Conservation (phyloP, 2,797 vertebrate species). For the Hapalemur alaotrensis region DNA sequence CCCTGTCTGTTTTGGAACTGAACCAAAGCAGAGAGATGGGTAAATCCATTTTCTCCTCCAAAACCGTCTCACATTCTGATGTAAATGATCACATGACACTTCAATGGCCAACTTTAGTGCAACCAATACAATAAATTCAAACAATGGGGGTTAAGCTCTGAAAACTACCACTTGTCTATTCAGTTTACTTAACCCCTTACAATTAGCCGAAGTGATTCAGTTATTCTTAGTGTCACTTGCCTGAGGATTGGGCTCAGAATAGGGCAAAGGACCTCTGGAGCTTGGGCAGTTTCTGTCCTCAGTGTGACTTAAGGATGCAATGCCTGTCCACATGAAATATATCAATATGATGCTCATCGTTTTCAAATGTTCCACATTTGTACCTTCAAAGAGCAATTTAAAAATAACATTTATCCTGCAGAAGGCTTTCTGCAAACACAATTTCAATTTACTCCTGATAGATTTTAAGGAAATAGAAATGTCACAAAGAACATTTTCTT, state of each 20-base stretch:
- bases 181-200: neutral
- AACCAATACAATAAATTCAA: neutral
- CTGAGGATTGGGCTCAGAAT: neutral
- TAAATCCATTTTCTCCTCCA: neutral
- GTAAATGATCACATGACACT: neutral
- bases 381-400: neutral
- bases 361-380: neutral
- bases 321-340: neutral
- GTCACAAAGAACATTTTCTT: conserved; percentile 17
- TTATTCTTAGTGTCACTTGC: neutral
- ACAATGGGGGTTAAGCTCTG: neutral
- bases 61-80: neutral
- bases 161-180: neutral
- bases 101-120: neutral
- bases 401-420: neutral
- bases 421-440: neutral
- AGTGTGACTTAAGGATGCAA: neutral
- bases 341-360: neutral
- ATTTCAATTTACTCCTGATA: neutral
- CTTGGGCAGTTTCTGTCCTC: neutral
- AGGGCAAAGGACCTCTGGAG: neutral
- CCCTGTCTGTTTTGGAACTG: neutral
- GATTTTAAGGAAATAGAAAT: neutral
- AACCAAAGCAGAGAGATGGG: neutral
- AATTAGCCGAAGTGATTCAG: neutral